Conservation (phyloP, 2,888 invertebrate species). For the Chloromyia formosa region DNA sequence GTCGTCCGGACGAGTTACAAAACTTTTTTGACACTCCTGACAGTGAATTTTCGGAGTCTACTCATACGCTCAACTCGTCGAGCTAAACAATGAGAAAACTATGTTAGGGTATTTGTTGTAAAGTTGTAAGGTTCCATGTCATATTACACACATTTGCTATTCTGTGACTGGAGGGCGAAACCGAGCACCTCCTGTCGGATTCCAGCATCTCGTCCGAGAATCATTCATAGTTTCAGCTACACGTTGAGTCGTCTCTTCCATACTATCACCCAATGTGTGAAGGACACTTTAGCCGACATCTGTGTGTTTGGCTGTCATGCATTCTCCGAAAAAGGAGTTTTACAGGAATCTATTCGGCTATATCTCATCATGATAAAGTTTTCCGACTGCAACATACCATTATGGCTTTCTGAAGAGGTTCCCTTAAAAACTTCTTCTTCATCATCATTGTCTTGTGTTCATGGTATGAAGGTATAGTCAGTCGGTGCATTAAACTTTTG, state of each 20-base stretch:
- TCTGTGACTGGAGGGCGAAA: background rate
- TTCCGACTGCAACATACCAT: conserved; percentile 8
- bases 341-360: background rate
- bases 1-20: background rate
- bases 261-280: background rate
- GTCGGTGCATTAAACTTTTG: conserved; percentile 18
- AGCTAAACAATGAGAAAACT: no score
- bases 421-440: background rate
- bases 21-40: background rate
- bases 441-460: no score
- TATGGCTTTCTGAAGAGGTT: background rate
- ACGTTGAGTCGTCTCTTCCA: background rate
- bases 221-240: background rate
- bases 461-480: no score
- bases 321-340: background rate
- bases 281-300: background rate
- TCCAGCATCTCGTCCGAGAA: background rate
- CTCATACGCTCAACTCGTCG: background rate
- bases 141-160: conserved; percentile 4
- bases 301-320: background rate
- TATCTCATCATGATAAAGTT: conserved; percentile 1
- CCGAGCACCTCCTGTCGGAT: no score
- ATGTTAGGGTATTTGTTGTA: background rate
- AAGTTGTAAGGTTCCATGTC: background rate
- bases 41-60: background rate